Evolutionary conservation across 2,797 vertebrate genomes (phyloP), one percentile per base, ranked within the genome.

Genomic region (Parauchenoglanis punctatus): DNA sequence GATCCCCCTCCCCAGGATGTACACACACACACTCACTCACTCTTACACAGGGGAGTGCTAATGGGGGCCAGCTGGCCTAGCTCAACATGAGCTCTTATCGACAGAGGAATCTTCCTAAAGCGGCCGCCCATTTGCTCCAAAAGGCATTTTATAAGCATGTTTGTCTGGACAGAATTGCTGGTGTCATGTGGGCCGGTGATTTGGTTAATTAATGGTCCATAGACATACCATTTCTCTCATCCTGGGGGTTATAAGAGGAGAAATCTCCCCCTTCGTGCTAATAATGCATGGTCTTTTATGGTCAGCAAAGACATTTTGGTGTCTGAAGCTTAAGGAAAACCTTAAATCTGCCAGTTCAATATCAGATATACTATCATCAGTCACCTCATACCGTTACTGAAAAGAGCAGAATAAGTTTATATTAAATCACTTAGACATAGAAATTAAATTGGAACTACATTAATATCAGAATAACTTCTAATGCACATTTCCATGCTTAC

Each of bases 11-110:
- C 87, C 87, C 86, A 84, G 67, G 44, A 83, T 68, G 63, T 44
- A 76, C 13, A 20, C 35, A 85, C 31, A 85, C 70, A 81, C 83
- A 77, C 56, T 84, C 76, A 63, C 70, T 13, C 68, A 67, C 56
- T 84, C 80, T 40, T 83, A 83, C 86, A 86, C 87, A 90, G 68
- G 87, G 89, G 91, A 87, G 90, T 88, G 89, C 89, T 92, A 92
- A 93, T 93, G 83, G 90, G 89, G 92, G 90, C 92, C 92, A 92
- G 86, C 91, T 93, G 92, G 91, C 86, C 52, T 87, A 84, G 73
- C 89, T 91, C 88, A 89, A 89, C 86, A 81, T 56, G 61, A 75
- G 83, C 82, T 87, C 88, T 91, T 93, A 91, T 90, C 90, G 83
- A 72, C 44, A 86, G 58, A 85, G 87, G 72, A 89, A 92, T 92